Evolutionary conservation across 2,888 invertebrate genomes (phyloP).

Genomic region (Agapetus fuscipes): DNA sequence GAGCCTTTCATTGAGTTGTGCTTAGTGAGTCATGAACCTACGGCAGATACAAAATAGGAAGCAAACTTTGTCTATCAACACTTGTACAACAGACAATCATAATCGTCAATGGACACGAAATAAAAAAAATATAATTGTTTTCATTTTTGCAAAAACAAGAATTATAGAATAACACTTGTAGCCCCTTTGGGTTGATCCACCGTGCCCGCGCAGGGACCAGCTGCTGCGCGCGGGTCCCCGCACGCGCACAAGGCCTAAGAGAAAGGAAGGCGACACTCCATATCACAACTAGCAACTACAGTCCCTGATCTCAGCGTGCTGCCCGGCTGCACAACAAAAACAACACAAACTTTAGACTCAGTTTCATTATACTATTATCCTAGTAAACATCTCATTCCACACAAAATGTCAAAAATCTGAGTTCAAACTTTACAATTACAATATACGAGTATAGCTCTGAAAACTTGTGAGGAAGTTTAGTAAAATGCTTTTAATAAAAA

Average conservation of each 20-base stretch:
- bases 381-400: conserved; percentile 19
- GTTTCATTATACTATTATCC: conserved; percentile 19
- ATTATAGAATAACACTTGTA: conserved; percentile 30
- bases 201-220: conserved; percentile 26
- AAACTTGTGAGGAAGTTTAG: conserved; percentile 19
- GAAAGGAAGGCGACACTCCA: conserved; percentile 33
- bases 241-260: conserved; percentile 35
- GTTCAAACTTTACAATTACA: conserved; percentile 15
- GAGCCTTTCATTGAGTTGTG: conserved; percentile 18
- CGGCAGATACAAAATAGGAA: conserved; percentile 15
- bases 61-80: conserved; percentile 19
- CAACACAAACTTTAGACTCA: too few relatives aligned
- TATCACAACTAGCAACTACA: conserved; percentile 20
- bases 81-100: conserved; percentile 16
- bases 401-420: conserved; percentile 18
- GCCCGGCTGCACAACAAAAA: too few relatives aligned
- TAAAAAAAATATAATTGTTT: conserved; percentile 35
- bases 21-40: conserved; percentile 20
- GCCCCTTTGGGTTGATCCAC: conserved; percentile 1
- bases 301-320: conserved; percentile 20
- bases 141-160: conserved; percentile 32
- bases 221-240: neutral
- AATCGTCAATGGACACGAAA: conserved; percentile 21
- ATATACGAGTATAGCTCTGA: conserved; percentile 18
- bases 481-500: conserved; percentile 40